phyloP scores from a whole-genome alignment of 2,797 vertebrate genomes.

The Sebastes itinus region DNA sequence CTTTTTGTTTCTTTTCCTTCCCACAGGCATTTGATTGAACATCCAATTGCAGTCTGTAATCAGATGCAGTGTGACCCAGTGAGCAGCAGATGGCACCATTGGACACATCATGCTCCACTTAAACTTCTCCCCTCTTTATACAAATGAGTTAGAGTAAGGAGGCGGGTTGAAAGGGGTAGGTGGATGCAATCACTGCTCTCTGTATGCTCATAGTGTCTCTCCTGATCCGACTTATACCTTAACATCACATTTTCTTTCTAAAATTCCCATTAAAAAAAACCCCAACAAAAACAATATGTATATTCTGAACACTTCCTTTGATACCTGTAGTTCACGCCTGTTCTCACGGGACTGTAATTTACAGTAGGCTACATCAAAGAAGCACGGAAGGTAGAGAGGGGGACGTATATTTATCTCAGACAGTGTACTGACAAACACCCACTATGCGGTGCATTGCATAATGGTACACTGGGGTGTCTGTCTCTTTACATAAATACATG shows the following conservation, averaged over 20 bases:
- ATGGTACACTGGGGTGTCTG: constrained; percentile 53
- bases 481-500: constrained; percentile 59
- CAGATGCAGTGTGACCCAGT: constrained; percentile 29
- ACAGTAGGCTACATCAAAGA: constrained; percentile 49
- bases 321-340: constrained; percentile 20
- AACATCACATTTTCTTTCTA: constrained; percentile 4
- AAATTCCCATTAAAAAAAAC: not conserved
- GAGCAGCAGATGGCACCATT: constrained; percentile 73
- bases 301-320: constrained; percentile 20
- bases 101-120: constrained; percentile 46
- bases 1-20: not conserved
- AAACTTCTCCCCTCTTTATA: not conserved
- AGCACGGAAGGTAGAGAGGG: not conserved
- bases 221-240: constrained; percentile 25
- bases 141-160: constrained; percentile 22
- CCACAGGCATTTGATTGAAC: not conserved
- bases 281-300: not conserved
- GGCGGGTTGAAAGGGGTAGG: constrained; percentile 28
- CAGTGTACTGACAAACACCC: constrained; percentile 23
- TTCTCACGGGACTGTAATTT: constrained; percentile 30
- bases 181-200: constrained; percentile 34
- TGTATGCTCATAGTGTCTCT: constrained; percentile 18
- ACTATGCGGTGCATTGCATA: constrained; percentile 37
- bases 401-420: not conserved
- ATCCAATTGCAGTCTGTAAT: not conserved